Base-by-base conservation (phyloP, 2,113 vertebrate genomes). In the Chascanopsetta lugubris region DNA sequence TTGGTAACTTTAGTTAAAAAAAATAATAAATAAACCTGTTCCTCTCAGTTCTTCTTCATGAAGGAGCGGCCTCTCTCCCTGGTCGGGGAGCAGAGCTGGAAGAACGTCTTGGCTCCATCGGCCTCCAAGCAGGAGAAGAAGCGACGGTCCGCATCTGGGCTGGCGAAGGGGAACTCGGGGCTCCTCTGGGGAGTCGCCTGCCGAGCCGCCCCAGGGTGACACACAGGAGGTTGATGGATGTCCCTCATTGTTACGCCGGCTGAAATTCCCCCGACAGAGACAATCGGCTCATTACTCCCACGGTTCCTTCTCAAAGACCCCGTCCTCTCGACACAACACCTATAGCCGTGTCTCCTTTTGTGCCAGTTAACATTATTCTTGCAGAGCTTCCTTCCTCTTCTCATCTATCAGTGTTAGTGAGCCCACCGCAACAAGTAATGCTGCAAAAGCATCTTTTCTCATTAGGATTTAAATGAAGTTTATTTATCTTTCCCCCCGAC, bases 51-150 rank as follows among this genome's bases (percentile, higher is more conserved):
- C 66, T 90, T 91, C 56, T 62, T 82, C 25, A 76, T 26, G 74
- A 86, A 82, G 45, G 43, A 15, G 11, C 32, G 69, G 29, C 32
- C 61, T 30, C 53, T 77, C 25, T 91, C 84, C 43, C 47, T 71
- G 55, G 57, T 6, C 1, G 90, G 89, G 38, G 92, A 88, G 84
- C 59, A 88, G 78, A 91, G 86, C 56, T 89, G 87, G 83, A 93
- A 92, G 85, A 92, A 92, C 26, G 46, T 72, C 40, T 85, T 89
- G 18, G 61, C 32, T 54, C 76, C 64, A 0, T 92, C 90, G 0
- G 70, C 38, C 71, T 92, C 89, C 74, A 89, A 21, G 42, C 67
- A 54, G 42, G 87, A 87, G 77, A 92, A 92, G 72, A 89, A 82
- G 27, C 69, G 59, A 36, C 71, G 40, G 21, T 92, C 87, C 11